These are phyloP conservation scores for Pherbina coryleti DNA, from an alignment of 2,888 invertebrate genomes.

Conservation along the genomic window DNA sequence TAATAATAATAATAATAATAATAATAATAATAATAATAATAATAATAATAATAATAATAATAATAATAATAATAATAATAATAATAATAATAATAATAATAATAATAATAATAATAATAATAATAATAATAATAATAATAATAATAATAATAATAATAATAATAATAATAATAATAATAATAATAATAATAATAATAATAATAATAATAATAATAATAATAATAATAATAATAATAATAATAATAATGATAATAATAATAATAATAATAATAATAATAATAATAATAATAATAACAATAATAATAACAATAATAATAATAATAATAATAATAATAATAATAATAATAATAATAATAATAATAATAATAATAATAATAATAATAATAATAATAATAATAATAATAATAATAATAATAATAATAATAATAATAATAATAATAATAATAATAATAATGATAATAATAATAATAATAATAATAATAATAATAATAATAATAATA, in stretches of 20 bases:
- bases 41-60: too few species aligned
- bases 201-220: constrained; percentile 17
- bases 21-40: constrained; percentile 30
- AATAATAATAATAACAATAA: constrained; percentile 12
- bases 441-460: neutral
- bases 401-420: too few species aligned
- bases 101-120: neutral
- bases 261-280: constrained; percentile 5
- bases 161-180: constrained; percentile 18
- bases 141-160: constrained; percentile 1
- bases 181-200: constrained; percentile 17
- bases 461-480: too few species aligned
- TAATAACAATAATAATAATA: constrained; percentile 15
- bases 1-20: too few species aligned
- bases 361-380: constrained; percentile 17
- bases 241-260: constrained; percentile 11
- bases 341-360: constrained; percentile 15
- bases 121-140: neutral
- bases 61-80: too few species aligned
- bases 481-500: neutral
- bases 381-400: too few species aligned
- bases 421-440: neutral
- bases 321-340: constrained; percentile 17
- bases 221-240: constrained; percentile 17
- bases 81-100: neutral